A percentile compares a stretch with the other conserved stretches of the same genome.
phyloP scores from a whole-genome alignment of 1,140 invertebrate species.

The Cydia fagiglandana region DNA sequence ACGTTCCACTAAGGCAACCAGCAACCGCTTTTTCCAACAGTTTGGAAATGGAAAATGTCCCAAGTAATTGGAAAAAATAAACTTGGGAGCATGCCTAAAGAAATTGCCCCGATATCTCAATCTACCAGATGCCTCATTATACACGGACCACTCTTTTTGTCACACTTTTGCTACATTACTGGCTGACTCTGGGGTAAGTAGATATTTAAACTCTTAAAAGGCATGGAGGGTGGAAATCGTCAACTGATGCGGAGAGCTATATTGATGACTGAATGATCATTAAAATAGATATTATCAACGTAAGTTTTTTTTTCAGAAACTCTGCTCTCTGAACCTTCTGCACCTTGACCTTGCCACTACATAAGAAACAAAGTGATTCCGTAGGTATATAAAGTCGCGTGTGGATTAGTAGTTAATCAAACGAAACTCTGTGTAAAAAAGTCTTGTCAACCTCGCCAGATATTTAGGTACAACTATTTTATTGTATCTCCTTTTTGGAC shows the following conservation, averaged over 20 bases:
- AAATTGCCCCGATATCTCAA: not conserved
- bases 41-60: not conserved
- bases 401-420: too few species aligned
- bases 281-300: not conserved
- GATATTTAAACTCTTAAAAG: not conserved
- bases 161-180: not conserved
- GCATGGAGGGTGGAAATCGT: not conserved
- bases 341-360: too few species aligned
- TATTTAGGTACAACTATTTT: too few species aligned
- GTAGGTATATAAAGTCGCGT: too few species aligned
- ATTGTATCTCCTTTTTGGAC: too few species aligned
- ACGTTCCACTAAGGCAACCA: not conserved
- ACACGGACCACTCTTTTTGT: not conserved
- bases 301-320: too few species aligned
- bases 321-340: too few species aligned
- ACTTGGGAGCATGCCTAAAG: not conserved
- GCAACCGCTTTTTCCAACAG: not conserved
- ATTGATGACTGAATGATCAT: not conserved
- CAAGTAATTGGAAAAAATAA: not conserved
- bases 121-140: not conserved
- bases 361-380: too few species aligned
- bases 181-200: not conserved
- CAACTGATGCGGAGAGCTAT: not conserved
- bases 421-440: too few species aligned
- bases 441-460: too few species aligned